phyloP scores from a whole-genome alignment of 2,113 vertebrate species.

The zebrafish (Danio rerio) region DNA sequence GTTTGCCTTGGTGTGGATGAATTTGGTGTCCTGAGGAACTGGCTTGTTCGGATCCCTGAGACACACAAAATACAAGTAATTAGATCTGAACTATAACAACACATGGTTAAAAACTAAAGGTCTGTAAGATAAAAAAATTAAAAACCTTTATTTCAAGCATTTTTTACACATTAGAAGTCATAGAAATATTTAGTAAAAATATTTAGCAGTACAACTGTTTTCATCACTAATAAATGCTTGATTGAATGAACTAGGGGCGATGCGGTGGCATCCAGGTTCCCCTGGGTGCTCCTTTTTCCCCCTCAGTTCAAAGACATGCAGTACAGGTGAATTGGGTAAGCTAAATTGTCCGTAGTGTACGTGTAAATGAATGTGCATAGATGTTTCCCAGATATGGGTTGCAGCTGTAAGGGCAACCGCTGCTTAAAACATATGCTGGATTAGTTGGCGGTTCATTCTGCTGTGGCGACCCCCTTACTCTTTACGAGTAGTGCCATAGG shows the following conservation, averaged over 20 bases:
- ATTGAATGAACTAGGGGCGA: background rate
- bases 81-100: background rate
- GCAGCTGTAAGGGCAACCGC: no score
- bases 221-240: background rate
- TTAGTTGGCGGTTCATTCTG: no score
- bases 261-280: no score
- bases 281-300: no score
- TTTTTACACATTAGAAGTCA: background rate
- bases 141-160: background rate
- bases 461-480: no score
- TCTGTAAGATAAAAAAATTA: background rate
- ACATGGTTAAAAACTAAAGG: background rate
- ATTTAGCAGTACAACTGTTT: background rate
- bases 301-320: no score
- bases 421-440: no score
- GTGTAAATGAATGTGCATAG: no score
- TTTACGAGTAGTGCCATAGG: no score
- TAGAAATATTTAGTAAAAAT: background rate
- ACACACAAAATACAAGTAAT: constrained; percentile 31
- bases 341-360: no score
- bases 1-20: constrained; percentile 99
- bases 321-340: no score
- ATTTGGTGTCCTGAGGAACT: constrained; percentile 98
- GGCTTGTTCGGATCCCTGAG: constrained; percentile 96
- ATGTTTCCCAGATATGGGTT: no score